These are phyloP conservation scores for Darevskia nairensis DNA, from an alignment of 2,797 vertebrate species.

Conservation along the genomic window DNA sequence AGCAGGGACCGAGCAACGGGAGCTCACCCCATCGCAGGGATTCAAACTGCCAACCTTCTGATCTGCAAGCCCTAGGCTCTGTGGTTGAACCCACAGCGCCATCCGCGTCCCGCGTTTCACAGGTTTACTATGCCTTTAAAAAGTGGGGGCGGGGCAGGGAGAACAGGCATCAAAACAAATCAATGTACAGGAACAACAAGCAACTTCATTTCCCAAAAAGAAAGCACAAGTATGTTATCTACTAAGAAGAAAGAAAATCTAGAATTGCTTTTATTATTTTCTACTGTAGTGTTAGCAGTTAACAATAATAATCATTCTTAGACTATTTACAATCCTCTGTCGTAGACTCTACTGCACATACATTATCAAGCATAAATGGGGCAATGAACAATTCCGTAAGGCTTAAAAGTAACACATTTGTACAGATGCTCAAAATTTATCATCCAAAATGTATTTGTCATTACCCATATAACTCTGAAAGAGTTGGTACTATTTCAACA, in stretches of 20 bases:
- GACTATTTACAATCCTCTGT: conserved; percentile 79
- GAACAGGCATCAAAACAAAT: not conserved
- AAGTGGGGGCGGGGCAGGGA: not conserved
- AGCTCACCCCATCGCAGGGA: too few relatives aligned
- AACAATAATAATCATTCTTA: conserved; percentile 75
- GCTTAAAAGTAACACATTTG: conserved; percentile 70
- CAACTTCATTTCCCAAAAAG: not conserved
- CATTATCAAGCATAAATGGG: conserved; percentile 82
- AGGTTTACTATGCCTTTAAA: not conserved
- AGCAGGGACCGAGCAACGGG: too few relatives aligned
- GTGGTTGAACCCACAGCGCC: too few relatives aligned
- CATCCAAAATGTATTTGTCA: conserved; percentile 79
- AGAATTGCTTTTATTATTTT: conserved; percentile 74
- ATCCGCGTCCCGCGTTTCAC: too few relatives aligned
- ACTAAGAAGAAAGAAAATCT: conserved; percentile 71
- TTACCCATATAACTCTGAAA: conserved; percentile 83
- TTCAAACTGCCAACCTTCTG: too few relatives aligned
- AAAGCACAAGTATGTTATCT: not conserved
- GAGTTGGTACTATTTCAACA: conserved; percentile 79
- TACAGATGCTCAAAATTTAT: conserved; percentile 73
- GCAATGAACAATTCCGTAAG: conserved; percentile 73
- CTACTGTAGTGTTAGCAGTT: conserved; percentile 81
- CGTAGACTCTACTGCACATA: conserved; percentile 81
- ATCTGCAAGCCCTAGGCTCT: too few relatives aligned
- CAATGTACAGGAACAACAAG: not conserved